Evolutionary conservation across 2,888 invertebrate genomes (phyloP).

Genomic region (Agrotis exclamationis): DNA sequence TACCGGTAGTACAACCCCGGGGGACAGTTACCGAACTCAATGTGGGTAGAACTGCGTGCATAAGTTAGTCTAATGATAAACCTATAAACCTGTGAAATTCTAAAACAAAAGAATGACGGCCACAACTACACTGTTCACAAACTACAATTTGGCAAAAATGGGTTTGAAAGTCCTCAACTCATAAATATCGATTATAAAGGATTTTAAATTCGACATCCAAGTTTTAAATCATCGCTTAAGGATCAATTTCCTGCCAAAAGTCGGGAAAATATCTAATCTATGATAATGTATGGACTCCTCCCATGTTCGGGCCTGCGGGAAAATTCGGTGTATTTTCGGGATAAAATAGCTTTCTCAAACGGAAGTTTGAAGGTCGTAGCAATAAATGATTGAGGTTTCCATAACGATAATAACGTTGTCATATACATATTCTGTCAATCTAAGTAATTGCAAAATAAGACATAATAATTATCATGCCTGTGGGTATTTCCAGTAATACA

Average conservation of each 20-base stretch:
- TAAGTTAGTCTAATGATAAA: too few relatives aligned
- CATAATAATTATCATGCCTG: not conserved
- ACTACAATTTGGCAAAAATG: too few relatives aligned
- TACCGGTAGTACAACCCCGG: not conserved
- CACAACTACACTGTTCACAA: too few relatives aligned
- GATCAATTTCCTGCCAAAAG: slow-evolving; percentile 1
- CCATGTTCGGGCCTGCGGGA: not conserved
- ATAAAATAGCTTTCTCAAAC: slow-evolving; percentile 3
- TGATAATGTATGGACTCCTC: slow-evolving; percentile 33
- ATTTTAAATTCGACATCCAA: too few relatives aligned
- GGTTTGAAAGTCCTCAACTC: too few relatives aligned
- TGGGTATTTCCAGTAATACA: too few relatives aligned
- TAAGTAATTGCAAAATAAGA: not conserved
- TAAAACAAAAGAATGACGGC: not conserved
- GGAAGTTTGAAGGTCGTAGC: slow-evolving; percentile 14
- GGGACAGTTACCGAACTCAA: not conserved
- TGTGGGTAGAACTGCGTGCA: too few relatives aligned
- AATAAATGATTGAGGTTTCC: slow-evolving; percentile 1
- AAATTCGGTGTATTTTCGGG: slow-evolving; percentile 3
- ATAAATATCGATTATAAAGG: too few relatives aligned
- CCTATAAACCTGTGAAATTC: not conserved
- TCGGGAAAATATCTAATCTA: slow-evolving; percentile 16
- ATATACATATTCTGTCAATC: slow-evolving; percentile 1
- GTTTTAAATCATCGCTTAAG: not conserved
- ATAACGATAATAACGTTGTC: not conserved